Evolutionary conservation across 2,113 vertebrate species (phyloP).

Genomic region (Diphyllodes magnificus): DNA sequence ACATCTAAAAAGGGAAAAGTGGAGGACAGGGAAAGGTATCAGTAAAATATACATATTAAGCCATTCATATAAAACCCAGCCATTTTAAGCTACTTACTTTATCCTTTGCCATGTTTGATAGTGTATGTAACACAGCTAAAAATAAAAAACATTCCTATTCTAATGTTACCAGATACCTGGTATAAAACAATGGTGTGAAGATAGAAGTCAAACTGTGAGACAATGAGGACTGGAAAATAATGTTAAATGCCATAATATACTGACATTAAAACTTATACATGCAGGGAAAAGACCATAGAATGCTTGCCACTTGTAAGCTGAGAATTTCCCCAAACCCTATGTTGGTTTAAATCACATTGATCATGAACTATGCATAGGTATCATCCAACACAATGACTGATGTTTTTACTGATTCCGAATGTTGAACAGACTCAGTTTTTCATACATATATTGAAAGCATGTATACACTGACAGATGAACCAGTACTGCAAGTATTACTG

Average conservation of each 20-base stretch:
- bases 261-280: background rate
- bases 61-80: background rate
- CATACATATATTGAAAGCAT: background rate
- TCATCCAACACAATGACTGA: background rate
- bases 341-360: background rate
- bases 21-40: background rate
- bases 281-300: background rate
- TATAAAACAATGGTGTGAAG: background rate
- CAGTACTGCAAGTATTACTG: background rate
- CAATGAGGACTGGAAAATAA: background rate
- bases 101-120: background rate
- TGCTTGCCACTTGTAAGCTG: background rate
- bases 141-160: background rate
- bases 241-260: background rate
- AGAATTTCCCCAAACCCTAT: background rate
- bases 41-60: background rate
- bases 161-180: background rate
- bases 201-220: background rate
- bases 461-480: background rate
- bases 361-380: background rate
- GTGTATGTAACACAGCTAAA: background rate
- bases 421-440: background rate
- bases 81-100: background rate
- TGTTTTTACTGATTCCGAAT: background rate
- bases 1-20: slow-evolving; percentile 77